These are phyloP conservation scores for Nannospalax galili DNA, from an alignment of 2,113 vertebrate genomes.

Conservation along the genomic window DNA sequence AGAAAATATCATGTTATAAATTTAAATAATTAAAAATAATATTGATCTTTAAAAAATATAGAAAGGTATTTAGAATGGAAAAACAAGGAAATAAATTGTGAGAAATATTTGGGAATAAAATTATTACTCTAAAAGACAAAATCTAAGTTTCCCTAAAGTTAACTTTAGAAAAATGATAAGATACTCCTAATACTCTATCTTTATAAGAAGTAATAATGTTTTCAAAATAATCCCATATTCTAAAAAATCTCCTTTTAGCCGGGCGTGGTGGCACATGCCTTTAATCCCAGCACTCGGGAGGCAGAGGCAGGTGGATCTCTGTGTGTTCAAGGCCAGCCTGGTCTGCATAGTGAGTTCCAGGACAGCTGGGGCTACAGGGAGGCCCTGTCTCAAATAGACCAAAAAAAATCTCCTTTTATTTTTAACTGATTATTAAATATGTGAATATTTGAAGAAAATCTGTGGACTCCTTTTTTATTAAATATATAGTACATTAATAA, in stretches of 20 bases:
- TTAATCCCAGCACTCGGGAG: too few relatives aligned
- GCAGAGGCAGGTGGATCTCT: too few relatives aligned
- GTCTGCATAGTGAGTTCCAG: too few relatives aligned
- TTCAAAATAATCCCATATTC: slow-evolving; percentile 34
- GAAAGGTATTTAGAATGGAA: neutral
- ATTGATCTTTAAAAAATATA: slow-evolving; percentile 7
- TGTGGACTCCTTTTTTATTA: neutral
- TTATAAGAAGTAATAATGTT: slow-evolving; percentile 26
- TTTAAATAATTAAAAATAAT: neutral
- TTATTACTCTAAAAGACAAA: neutral
- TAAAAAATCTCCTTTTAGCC: neutral
- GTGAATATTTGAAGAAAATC: slow-evolving; percentile 12
- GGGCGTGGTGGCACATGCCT: too few relatives aligned
- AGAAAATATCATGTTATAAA: neutral
- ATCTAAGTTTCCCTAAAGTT: neutral
- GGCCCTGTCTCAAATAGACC: too few relatives aligned
- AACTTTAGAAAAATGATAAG: neutral
- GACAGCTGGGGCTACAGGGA: too few relatives aligned
- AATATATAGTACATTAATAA: slow-evolving; percentile 3
- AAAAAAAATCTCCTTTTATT: neutral
- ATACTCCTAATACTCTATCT: neutral
- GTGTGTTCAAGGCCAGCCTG: too few relatives aligned
- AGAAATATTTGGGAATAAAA: neutral
- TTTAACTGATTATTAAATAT: slow-evolving; percentile 5
- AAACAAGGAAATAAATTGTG: neutral